Evolutionary conservation across 2,888 invertebrate genomes (phyloP), one percentile per base, ranked within the genome.

Genomic region (Prosopocoilus inquinatus): DNA sequence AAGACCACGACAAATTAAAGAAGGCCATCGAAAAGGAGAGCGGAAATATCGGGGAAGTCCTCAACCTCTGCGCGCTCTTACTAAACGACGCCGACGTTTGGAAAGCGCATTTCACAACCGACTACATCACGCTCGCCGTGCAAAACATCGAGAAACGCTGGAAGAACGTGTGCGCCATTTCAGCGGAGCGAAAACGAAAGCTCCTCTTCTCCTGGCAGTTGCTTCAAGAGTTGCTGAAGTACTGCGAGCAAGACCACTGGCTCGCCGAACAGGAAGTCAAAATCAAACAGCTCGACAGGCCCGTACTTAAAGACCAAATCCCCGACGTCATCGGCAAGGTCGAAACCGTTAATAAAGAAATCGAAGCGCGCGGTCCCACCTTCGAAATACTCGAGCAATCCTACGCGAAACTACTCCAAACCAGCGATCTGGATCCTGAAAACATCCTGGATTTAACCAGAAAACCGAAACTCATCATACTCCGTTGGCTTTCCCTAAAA

Each of bases 51-150:
- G 88, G 87, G 1, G 90, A 91, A 69, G 85, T 91, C 0, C 75
- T 93, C 2, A 91, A 90, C 69, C 81, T 90, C 11, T 90, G 91
- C 67, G 90, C 92, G 67, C 81, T 90, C 44, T 77, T 92, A 1
- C 77, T 91, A 44, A 88, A 83, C 66, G 91, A 92, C 66, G 84
- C 87, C 2, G 89, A 90, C 63, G 81, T 85, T 0, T 84, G 86
- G 75, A 88, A 87, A 67, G 84, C 85, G 0, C 85, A 89, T 64
- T 86, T 90, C 50, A 86, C 89, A 59, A 84, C 86, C 0, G 84
- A 87, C 35, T 84, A 84, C 49, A 79, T 91, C 9, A 84, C 83
- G 28, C 79, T 79, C 0, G 86, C 88, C 0, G 84, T 87, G 48
- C 85, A 88, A 49, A 86, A 85, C 54, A 78, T 92, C 9, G 91